Evolutionary conservation across 2,888 invertebrate species (phyloP).

Genomic region (Pollenia angustigena): DNA sequence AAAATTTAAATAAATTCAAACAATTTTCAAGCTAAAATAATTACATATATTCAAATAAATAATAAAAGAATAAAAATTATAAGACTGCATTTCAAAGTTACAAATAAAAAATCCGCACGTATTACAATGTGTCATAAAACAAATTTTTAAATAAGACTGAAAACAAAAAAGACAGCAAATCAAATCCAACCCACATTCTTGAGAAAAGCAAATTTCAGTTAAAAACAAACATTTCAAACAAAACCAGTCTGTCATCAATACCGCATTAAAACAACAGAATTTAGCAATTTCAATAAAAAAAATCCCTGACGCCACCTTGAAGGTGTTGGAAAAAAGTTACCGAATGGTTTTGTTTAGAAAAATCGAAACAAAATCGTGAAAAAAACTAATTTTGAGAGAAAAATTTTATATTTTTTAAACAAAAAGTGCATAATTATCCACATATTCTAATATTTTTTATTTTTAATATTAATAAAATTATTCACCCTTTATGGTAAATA

Average conservation of each 20-base stretch:
- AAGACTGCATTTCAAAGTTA: slow-evolving; percentile 6
- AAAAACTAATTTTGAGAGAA: no score
- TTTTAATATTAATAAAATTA: no score
- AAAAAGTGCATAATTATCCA: no score
- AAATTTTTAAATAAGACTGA: slow-evolving; percentile 15
- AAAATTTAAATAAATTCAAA: no score
- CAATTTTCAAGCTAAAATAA: no score
- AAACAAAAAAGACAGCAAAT: slow-evolving; percentile 19
- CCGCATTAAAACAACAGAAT: slow-evolving; percentile 2
- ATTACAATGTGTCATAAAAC: slow-evolving; percentile 28
- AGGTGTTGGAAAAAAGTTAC: no score
- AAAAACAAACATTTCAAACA: neutral
- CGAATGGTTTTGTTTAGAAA: no score
- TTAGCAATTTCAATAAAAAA: neutral
- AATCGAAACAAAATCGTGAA: no score
- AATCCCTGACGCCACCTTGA: slow-evolving; percentile 45
- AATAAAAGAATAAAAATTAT: neutral
- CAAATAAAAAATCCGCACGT: slow-evolving; percentile 2
- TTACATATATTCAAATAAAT: no score
- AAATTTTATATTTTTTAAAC: no score
- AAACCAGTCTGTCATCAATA: slow-evolving; percentile 8
- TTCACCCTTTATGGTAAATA: no score
- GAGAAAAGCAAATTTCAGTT: neutral
- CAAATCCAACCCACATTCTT: slow-evolving; percentile 46
- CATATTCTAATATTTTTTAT: no score